Evolutionary conservation across 2,113 vertebrate genomes (phyloP).

Genomic region (Urocolius indicus): DNA sequence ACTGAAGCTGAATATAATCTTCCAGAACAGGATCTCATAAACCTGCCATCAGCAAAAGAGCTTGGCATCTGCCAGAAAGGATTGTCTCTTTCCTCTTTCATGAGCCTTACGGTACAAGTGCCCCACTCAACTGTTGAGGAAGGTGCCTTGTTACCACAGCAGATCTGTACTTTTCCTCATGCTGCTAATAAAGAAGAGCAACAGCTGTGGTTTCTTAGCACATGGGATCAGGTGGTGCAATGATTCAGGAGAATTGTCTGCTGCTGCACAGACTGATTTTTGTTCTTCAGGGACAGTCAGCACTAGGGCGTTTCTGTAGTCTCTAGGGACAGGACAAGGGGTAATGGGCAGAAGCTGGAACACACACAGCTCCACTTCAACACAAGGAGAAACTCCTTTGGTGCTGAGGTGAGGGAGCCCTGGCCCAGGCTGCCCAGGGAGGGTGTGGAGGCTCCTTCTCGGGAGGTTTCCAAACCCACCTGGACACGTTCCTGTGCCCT

Average conservation of each 20-base stretch:
- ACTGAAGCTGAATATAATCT: neutral
- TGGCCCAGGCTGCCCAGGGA: too few relatives aligned
- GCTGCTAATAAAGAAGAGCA: neutral
- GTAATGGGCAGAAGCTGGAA: too few relatives aligned
- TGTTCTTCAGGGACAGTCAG: neutral
- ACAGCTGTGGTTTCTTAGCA: neutral
- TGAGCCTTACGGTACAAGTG: neutral
- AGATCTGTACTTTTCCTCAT: neutral
- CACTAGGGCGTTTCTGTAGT: neutral
- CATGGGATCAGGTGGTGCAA: neutral
- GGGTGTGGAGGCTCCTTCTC: too few relatives aligned
- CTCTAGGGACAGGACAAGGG: too few relatives aligned
- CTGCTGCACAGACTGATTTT: neutral
- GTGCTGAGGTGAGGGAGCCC: too few relatives aligned
- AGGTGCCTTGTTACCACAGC: neutral
- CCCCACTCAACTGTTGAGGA: neutral
- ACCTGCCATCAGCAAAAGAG: neutral
- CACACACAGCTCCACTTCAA: too few relatives aligned
- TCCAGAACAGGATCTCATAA: neutral
- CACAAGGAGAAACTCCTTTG: too few relatives aligned
- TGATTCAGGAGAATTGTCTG: neutral
- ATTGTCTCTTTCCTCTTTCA: neutral
- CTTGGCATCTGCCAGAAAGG: neutral
- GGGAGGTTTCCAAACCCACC: too few relatives aligned
- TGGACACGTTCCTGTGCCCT: too few relatives aligned